phyloP scores from a whole-genome alignment of 2,888 invertebrate species.

The Mythimna albipuncta region DNA sequence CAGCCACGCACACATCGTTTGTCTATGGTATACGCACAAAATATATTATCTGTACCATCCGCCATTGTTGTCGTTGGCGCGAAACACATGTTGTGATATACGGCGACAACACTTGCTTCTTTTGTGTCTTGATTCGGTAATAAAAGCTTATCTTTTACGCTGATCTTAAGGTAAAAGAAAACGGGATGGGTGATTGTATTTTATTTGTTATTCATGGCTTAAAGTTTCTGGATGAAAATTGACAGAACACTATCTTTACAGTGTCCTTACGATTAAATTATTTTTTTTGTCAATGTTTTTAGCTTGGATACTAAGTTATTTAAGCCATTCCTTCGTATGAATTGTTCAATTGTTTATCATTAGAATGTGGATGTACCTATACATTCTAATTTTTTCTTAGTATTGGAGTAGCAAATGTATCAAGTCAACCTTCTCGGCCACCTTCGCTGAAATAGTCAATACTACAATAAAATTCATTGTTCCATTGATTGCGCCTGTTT shows the following conservation, averaged over 20 bases:
- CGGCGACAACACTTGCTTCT: constrained; percentile 20
- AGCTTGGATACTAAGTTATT: too few species aligned
- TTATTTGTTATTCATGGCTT: constrained; percentile 6
- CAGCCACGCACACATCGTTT: constrained; percentile 54
- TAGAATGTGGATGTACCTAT: too few species aligned
- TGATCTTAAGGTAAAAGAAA: constrained; percentile 34
- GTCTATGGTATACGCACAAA: constrained; percentile 36
- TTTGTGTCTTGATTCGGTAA: constrained; percentile 44
- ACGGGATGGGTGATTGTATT: constrained; percentile 3
- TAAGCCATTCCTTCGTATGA: too few species aligned
- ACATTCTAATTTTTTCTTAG: too few species aligned
- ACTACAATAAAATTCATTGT: too few species aligned
- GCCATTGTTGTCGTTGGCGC: constrained; percentile 42
- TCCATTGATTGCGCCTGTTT: too few species aligned
- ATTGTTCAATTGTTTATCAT: too few species aligned
- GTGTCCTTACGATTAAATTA: too few species aligned
- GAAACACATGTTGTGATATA: constrained; percentile 40
- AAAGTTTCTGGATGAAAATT: background rate
- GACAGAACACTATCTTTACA: background rate
- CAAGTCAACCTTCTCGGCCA: too few species aligned
- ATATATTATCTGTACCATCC: constrained; percentile 32
- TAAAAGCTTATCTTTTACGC: constrained; percentile 44
- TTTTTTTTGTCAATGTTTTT: too few species aligned
- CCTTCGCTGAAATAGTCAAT: too few species aligned
- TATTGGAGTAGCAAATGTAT: too few species aligned